Conservation (phyloP, 2,888 invertebrate genomes). For the Colostygia pectinataria region DNA sequence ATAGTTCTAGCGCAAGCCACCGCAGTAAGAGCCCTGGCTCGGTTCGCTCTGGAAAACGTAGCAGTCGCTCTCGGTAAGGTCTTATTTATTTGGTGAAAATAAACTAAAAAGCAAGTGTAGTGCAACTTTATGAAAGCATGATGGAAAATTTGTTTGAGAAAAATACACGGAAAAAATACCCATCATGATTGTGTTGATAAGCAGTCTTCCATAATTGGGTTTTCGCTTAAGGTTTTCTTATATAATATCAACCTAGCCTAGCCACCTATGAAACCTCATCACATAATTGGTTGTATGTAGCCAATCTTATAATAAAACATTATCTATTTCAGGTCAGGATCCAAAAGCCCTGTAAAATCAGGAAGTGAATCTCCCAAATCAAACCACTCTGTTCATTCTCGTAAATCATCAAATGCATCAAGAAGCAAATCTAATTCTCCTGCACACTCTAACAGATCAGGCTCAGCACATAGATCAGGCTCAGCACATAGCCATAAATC, state of each 20-base stretch:
- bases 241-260: no score
- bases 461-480: constrained; percentile 72
- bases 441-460: constrained; percentile 65
- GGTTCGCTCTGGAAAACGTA: constrained; percentile 66
- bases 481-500: constrained; percentile 59
- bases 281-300: no score
- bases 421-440: constrained; percentile 76
- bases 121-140: no score
- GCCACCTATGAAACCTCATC: no score
- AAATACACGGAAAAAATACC: no score
- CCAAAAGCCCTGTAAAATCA: constrained; percentile 64
- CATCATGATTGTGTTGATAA: no score
- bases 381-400: constrained; percentile 57
- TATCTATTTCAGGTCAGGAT: constrained; percentile 62
- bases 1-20: constrained; percentile 73
- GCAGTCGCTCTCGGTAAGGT: constrained; percentile 64
- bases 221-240: no score
- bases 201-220: no score
- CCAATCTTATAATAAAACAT: neutral
- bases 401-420: constrained; percentile 66
- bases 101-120: no score
- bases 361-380: constrained; percentile 75
- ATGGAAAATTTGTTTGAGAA: no score
- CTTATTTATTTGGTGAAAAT: neutral
- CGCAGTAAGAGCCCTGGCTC: constrained; percentile 72